A percentile compares a stretch with the other conserved stretches of the same genome.
These are phyloP conservation scores for Bufotes viridis DNA, from an alignment of 2,797 vertebrate genomes.

Conservation along the genomic window DNA sequence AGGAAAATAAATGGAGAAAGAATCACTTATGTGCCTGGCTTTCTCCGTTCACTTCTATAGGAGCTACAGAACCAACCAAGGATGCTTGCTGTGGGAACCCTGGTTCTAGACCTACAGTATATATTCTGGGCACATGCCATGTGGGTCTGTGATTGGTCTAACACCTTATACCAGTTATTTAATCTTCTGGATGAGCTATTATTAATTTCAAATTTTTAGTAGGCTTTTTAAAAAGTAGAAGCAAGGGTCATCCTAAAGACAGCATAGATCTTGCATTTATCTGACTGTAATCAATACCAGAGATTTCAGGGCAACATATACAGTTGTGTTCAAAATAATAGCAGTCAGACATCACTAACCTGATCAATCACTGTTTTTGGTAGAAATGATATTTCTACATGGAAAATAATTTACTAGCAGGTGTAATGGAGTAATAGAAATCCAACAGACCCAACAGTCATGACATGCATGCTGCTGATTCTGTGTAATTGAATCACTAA, in stretches of 20 bases:
- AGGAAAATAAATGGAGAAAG: background rate
- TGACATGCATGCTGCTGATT: no score
- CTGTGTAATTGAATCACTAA: no score
- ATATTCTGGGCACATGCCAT: background rate
- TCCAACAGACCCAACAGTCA: no score
- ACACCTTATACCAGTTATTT: background rate
- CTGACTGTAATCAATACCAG: background rate
- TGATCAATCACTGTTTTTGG: no score
- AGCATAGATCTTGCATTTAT: background rate
- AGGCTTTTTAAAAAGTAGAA: background rate
- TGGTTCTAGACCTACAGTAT: background rate
- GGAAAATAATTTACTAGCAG: no score
- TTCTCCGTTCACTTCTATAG: background rate
- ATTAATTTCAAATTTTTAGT: background rate
- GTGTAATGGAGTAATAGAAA: no score
- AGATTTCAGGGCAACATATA: background rate
- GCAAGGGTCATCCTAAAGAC: background rate
- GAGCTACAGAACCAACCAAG: background rate
- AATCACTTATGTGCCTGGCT: background rate
- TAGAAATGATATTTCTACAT: no score
- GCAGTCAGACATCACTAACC: no score
- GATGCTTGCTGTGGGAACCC: background rate
- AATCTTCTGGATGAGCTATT: background rate
- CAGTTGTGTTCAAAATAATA: no score
- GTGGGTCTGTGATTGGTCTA: background rate